A percentile compares a stretch with the other conserved stretches of the same genome.
These are phyloP conservation scores for Magallana angulata DNA, from an alignment of 1,140 invertebrate species.

Conservation along the genomic window DNA sequence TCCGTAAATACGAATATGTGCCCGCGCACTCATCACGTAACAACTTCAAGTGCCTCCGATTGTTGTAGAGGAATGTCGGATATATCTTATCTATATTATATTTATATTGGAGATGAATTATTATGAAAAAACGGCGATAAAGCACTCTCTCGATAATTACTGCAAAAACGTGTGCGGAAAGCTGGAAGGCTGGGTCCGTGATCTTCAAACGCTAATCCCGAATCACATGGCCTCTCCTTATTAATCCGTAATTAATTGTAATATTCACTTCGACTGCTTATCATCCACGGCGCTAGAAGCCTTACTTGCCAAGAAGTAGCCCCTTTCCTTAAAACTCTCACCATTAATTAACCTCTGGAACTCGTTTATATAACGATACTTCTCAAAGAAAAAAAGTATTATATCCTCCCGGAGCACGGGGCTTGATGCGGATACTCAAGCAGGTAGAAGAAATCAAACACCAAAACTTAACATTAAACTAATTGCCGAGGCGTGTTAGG, in stretches of 20 bases:
- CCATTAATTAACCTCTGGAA: conserved; percentile 24
- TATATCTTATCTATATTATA: conserved; percentile 17
- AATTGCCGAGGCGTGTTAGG: neutral
- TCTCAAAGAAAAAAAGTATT: neutral
- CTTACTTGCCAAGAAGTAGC: neutral
- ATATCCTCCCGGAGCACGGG: neutral
- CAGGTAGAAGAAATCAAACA: neutral
- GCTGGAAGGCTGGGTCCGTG: neutral
- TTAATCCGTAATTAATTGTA: conserved; percentile 34
- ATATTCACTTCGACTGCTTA: conserved; percentile 13
- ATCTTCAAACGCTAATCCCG: conserved; percentile 20
- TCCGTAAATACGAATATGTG: conserved; percentile 14
- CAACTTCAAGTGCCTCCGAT: conserved; percentile 11
- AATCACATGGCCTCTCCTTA: conserved; percentile 28
- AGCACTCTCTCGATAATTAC: conserved; percentile 21
- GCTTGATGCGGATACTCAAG: neutral
- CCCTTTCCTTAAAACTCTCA: conserved; percentile 10
- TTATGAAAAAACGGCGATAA: conserved; percentile 20
- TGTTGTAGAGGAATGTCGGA: neutral
- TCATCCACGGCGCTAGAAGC: neutral
- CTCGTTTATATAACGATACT: neutral
- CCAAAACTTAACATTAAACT: conserved; percentile 18
- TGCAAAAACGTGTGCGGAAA: neutral
- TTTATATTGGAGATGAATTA: conserved; percentile 17
- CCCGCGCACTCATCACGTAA: conserved; percentile 28